These are phyloP conservation scores for Unio pictorum DNA, from an alignment of 2,888 invertebrate genomes.

Conservation along the genomic window DNA sequence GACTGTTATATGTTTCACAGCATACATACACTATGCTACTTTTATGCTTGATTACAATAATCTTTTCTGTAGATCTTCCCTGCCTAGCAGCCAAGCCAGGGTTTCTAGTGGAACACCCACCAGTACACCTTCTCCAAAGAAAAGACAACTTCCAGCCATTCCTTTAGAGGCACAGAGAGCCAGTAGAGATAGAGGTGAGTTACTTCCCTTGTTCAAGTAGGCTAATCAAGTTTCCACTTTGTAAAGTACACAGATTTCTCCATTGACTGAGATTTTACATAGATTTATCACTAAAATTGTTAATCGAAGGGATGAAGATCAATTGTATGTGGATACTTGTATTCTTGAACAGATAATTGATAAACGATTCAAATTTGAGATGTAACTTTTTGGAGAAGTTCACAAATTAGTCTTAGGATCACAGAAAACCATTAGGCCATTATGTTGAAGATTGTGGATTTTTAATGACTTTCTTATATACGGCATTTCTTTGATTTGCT, in stretches of 20 bases:
- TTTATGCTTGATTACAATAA: neutral
- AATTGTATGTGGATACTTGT: too few relatives aligned
- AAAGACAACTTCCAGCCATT: slow-evolving; percentile 95
- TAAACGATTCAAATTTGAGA: too few relatives aligned
- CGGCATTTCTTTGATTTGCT: too few relatives aligned
- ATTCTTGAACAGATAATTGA: too few relatives aligned
- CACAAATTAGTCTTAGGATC: too few relatives aligned
- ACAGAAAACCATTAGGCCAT: too few relatives aligned
- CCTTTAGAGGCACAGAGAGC: slow-evolving; percentile 75
- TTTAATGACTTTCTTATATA: too few relatives aligned
- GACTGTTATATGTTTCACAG: too few relatives aligned
- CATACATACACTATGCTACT: neutral
- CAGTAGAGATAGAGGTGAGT: slow-evolving; percentile 66
- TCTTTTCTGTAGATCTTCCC: slow-evolving; percentile 23
- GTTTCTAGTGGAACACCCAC: slow-evolving; percentile 87
- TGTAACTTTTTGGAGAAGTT: too few relatives aligned
- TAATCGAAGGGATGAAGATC: too few relatives aligned
- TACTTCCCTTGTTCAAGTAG: neutral
- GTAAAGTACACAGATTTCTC: neutral
- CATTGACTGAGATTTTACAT: neutral
- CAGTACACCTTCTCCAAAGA: slow-evolving; percentile 88
- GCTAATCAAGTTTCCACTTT: neutral
- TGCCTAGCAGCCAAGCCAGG: slow-evolving; percentile 33
- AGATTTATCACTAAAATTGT: too few relatives aligned
- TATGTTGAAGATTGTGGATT: too few relatives aligned